Base-by-base conservation (phyloP, 2,888 invertebrate species). In the Archaeoteleia sp. region DNA sequence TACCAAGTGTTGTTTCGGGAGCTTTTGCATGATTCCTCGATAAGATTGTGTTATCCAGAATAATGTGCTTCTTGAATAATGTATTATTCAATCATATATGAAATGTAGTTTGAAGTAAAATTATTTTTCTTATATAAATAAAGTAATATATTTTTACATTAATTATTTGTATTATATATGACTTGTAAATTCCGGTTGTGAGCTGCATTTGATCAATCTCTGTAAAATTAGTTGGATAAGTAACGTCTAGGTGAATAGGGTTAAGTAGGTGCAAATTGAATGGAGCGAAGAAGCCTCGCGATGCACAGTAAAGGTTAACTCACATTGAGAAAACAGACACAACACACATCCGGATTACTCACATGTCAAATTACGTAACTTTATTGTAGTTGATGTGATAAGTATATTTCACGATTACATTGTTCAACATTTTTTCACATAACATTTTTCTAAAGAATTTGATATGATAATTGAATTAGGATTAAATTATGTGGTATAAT, bases 261-360 rank as follows among this genome's bases (percentile, higher is more conserved):
- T 81, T 81, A 83, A 83, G 79, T 81, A 78, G 76, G 66, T 74
- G 76, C 73, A 81, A 79, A 79, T 81, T 80, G 76, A 81, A 78
- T 77, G 63, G 79, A 80, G 75, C 76, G 70, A 71, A 70, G 83
- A 83, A 83, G 79, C 83, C 83, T 65, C 71, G 75, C 80, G 77
- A 72, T 68, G 62, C 53, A 58, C 35, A 54, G 66, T 55, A 62
- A 68, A 66, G 60, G 68, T 65, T 58, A 65, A 60, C 60, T 67
- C 62, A 51, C 48, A 63, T 57, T 29, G 60, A 60, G 34, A 37
- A 63, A 58, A 23, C 34, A 29, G 45, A 68, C 25, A 62, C 49
- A 60, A 62, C 40, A 57, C 35, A 49, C 17, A 12, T 14, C 0
- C 25, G 34, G 45, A 65, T 58, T 58, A 58, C 51, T 65, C 37